Evolutionary conservation across 2,113 vertebrate genomes (phyloP), one percentile per base, ranked within the genome.

Genomic region (Abramis brama): DNA sequence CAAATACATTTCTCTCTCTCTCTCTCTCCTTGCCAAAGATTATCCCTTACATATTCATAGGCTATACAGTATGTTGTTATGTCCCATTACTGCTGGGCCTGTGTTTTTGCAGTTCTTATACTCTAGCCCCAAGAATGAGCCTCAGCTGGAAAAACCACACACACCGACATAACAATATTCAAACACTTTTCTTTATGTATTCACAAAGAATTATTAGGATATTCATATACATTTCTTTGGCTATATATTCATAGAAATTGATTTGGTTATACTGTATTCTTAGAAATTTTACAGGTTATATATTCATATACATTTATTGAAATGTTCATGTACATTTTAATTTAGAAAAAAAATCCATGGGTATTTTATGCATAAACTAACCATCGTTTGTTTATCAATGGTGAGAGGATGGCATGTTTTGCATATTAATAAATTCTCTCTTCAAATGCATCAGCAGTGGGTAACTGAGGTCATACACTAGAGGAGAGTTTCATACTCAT

Each of bases 401-500:
- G 71, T 25, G 71, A 74, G 71, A 47, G 71, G 71, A 47, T 47
- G 43, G 5, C 36, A 43, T 71, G 68, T 23, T 71, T 71, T 71
- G 33, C 68, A 71, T 71, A 71, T 71, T 43, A 43, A 71, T 71
- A 23, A 23, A 71, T 71, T 83, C 71, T 62, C 30, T 50, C 39
- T 57, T 89, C 84, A 87, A 90, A 92, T 82, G 86, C 87, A 88
- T 88, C 89, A 87, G 80, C 57, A 77, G 59, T 15, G 33, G 71
- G 45, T 81, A 47, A 81, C 64, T 36, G 70, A 66, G 79, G 50
- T 70, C 27, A 25, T 71, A 52, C 47, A 78, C 36, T 13, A 43
- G 9, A 74, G 55, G 15, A 36, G 84, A 74, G 71, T 30, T 10
- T 75, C 64, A 66, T 36, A 17, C 50, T 39, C 21, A 7, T 45